Base-by-base conservation (phyloP, 30 jellyfish, hydroid and myxozoan genomes). In the Chrysaora quinquecirrha region DNA sequence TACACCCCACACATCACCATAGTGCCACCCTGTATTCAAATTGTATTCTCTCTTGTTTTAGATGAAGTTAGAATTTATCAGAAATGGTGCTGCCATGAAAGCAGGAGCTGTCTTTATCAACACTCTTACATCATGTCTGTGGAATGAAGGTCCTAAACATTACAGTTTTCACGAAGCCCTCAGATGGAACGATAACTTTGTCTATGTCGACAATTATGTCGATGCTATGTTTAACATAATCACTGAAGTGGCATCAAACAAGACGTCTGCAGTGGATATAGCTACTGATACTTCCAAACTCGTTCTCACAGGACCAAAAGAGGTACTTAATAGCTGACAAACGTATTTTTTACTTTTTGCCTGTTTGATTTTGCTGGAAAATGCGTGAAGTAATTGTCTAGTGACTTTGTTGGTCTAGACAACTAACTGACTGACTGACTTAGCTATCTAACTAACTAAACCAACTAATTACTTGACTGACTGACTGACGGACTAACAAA, bases 31-130 rank as follows among this genome's bases (percentile, higher is more conserved):
- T n/a, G n/a, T n/a, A n/a, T n/a, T n/a, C n/a, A n/a, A n/a, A n/a
- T n/a, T n/a, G n/a, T n/a, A n/a, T n/a, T n/a, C n/a, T n/a, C 23
- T 25, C 58, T 23, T 64, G 2, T 61, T 32, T 48, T 64, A 89
- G 97, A 73, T 83, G 1, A 69, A 54, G 47, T 65, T 89, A 10
- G 91, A 75, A 18, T 89, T 89, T 43, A 75, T 82, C 20, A 28
- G 61, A 22, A 90, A 90, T 64, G 70, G 87, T 16, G 97, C 97
- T 2, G 90, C 54, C 6, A 14, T 84, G 9, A 84, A 84, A 71
- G 97, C 93, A 22, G 97, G 82, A 14, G 97, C 97, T 1, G 74
- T 90, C n/a, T 90, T 83, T 54, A 84, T 95, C 34, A 90, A 84
- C 64, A 83, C 96, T 20, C 34, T 90, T 33, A 49, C 96, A n/a